A percentile compares a stretch with the other conserved stretches of the same genome.
phyloP scores from a whole-genome alignment of 1,140 invertebrate species.

The Homalodisca vitripennis region DNA sequence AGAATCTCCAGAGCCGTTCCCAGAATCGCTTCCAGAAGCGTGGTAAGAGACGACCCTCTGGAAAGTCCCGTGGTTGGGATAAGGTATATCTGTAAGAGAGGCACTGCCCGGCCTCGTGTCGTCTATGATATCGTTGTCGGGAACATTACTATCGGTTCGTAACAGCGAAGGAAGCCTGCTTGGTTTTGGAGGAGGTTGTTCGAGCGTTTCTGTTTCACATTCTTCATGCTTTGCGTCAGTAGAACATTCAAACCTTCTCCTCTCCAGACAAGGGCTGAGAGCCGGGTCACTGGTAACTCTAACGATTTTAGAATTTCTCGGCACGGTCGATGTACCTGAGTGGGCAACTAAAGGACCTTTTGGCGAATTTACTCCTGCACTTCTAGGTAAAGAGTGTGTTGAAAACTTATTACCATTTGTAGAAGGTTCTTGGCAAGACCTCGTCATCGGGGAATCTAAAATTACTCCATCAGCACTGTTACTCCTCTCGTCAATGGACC shows the following conservation, averaged over 20 bases:
- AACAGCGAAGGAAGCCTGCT: conserved; percentile 56
- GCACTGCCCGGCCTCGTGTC: conserved; percentile 30
- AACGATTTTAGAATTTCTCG: conserved; percentile 43
- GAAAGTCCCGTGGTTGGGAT: conserved; percentile 32
- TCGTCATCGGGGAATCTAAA: conserved; percentile 42
- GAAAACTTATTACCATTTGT: conserved; percentile 50
- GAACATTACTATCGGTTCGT: conserved; percentile 35
- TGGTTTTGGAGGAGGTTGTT: conserved; percentile 45
- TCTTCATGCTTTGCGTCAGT: conserved; percentile 14
- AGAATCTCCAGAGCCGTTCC: conserved; percentile 80
- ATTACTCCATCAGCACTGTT: conserved; percentile 62
- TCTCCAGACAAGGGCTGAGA: conserved; percentile 52
- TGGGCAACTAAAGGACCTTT: conserved; percentile 40
- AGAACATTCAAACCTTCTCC: conserved; percentile 39
- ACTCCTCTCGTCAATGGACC: conserved; percentile 53
- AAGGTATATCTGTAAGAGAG: conserved; percentile 22
- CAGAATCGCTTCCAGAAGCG: conserved; percentile 81
- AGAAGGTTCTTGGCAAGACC: conserved; percentile 23
- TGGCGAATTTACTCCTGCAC: conserved; percentile 44
- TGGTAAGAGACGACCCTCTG: conserved; percentile 60
- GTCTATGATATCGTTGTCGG: conserved; percentile 29
- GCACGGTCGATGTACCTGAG: conserved; percentile 44
- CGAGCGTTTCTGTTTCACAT: conserved; percentile 25
- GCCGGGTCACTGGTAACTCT: conserved; percentile 58
- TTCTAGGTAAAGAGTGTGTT: conserved; percentile 56